phyloP scores from a whole-genome alignment of 2,888 invertebrate genomes.

The Sesamia inferens region DNA sequence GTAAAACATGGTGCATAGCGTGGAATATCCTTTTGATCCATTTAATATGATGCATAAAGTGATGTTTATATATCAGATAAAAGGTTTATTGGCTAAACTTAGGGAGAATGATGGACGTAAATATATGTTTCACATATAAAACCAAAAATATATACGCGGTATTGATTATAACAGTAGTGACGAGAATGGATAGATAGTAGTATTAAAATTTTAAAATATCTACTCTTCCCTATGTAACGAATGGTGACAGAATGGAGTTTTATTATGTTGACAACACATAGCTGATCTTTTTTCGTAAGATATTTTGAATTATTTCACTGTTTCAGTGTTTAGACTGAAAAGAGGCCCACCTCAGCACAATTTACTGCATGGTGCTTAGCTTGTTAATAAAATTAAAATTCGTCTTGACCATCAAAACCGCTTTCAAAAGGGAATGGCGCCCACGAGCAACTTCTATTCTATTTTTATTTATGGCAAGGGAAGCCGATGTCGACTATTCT shows the following conservation, averaged over 20 bases:
- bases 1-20: conserved; percentile 71
- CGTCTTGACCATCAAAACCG: conserved; percentile 71
- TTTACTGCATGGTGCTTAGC: conserved; percentile 80
- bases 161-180: conserved; percentile 66
- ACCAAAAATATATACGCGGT: conserved; percentile 76
- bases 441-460: too few species aligned
- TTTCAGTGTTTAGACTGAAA: conserved; percentile 57
- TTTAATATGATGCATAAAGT: conserved; percentile 67
- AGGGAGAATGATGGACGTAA: conserved; percentile 59
- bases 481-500: too few species aligned
- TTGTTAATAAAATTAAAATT: conserved; percentile 71
- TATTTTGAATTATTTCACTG: conserved; percentile 51
- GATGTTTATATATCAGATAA: conserved; percentile 63
- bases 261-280: conserved; percentile 54
- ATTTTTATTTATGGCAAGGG: too few species aligned
- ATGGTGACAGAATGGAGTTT: conserved; percentile 63
- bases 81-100: conserved; percentile 69
- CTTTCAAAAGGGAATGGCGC: conserved; percentile 60
- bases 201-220: conserved; percentile 60
- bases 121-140: conserved; percentile 67
- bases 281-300: conserved; percentile 47
- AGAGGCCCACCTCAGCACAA: conserved; percentile 79
- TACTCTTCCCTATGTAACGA: conserved; percentile 61
- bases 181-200: conserved; percentile 65
- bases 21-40: conserved; percentile 65